Conservation (phyloP, 2,113 vertebrate genomes). For the Laterallus jamaicensis region DNA sequence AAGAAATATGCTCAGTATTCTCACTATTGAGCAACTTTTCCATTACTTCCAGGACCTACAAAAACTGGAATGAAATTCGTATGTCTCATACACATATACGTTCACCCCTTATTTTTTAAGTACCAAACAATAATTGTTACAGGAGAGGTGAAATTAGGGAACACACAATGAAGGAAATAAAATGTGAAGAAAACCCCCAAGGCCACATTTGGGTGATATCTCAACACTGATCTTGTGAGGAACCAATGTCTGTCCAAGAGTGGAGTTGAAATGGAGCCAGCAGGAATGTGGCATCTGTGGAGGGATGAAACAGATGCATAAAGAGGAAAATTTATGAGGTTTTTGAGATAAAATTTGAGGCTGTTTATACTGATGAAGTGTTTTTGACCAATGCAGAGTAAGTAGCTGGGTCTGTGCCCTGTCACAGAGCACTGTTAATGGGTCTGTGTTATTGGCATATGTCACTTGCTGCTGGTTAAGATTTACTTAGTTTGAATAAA, state of each 20-base stretch:
- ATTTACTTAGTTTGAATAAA: background rate
- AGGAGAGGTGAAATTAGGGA: background rate
- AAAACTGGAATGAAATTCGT: background rate
- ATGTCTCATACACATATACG: rapidly evolving
- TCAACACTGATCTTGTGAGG: background rate
- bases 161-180: background rate
- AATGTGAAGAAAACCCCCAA: background rate
- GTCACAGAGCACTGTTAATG: background rate
- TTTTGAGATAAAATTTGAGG: background rate
- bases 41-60: background rate
- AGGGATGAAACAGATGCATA: background rate
- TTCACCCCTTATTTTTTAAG: background rate
- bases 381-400: background rate
- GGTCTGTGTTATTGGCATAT: background rate
- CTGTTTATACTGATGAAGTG: background rate
- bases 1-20: background rate
- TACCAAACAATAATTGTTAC: background rate
- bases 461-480: background rate
- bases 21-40: background rate
- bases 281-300: background rate
- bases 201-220: background rate
- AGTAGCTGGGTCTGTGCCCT: background rate
- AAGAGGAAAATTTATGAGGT: background rate
- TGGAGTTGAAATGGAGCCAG: background rate
- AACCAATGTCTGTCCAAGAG: background rate